These are phyloP conservation scores for Apistogramma diplotaenia DNA, from an alignment of 2,113 vertebrate species.

Conservation along the genomic window DNA sequence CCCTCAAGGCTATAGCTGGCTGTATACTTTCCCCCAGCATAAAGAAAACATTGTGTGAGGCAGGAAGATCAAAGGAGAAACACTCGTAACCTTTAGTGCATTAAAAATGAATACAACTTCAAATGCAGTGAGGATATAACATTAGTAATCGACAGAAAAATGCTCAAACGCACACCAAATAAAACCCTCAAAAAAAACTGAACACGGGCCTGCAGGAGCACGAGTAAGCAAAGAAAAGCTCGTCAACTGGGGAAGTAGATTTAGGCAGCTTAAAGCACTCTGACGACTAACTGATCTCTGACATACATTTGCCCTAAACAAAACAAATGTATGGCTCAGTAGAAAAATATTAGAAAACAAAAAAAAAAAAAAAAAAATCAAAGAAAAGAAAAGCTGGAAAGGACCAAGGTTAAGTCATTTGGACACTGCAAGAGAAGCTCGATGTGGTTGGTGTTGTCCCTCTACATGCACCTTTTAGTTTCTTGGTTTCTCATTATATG, in stretches of 20 bases:
- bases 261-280: slow-evolving; percentile 24
- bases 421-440: not conserved
- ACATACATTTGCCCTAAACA: slow-evolving; percentile 52
- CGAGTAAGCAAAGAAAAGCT: not conserved
- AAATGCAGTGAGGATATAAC: slow-evolving; percentile 51
- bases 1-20: slow-evolving; percentile 18
- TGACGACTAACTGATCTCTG: slow-evolving; percentile 13
- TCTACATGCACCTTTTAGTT: slow-evolving; percentile 23
- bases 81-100: slow-evolving; percentile 35
- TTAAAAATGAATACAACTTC: slow-evolving; percentile 47
- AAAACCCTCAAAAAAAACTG: too few relatives aligned
- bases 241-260: slow-evolving; percentile 3
- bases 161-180: slow-evolving; percentile 40
- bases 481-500: slow-evolving; percentile 9
- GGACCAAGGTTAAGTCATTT: not conserved
- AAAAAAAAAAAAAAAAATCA: slow-evolving; percentile 16
- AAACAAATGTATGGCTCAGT: slow-evolving; percentile 55
- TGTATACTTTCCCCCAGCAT: not conserved
- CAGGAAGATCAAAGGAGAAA: slow-evolving; percentile 43
- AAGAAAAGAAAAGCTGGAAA: not conserved
- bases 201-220: slow-evolving; percentile 8
- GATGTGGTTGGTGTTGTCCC: not conserved
- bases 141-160: slow-evolving; percentile 27
- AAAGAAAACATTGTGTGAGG: not conserved
- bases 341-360: slow-evolving; percentile 28